Percentiles rank a stretch among this genome's conserved stretches.
phyloP scores from a whole-genome alignment of 1,140 invertebrate species.

The Polypedilum vanderplanki region DNA sequence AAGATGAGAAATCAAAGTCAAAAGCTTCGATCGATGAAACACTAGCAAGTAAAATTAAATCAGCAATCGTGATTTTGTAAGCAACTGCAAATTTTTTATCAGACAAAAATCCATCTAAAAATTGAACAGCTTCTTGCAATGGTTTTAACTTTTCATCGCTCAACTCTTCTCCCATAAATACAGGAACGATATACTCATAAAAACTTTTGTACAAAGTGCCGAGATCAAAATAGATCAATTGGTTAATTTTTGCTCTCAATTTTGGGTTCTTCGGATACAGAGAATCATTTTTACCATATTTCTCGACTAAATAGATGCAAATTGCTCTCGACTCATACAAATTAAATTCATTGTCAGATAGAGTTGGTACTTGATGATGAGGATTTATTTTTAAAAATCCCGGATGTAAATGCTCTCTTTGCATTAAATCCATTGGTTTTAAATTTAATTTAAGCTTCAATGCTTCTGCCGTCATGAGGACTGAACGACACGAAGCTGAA shows the following conservation, averaged over 20 bases:
- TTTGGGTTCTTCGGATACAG: constrained; percentile 54
- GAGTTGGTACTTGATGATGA: constrained; percentile 59
- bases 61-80: constrained; percentile 51
- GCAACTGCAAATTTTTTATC: constrained; percentile 45
- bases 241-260: constrained; percentile 49
- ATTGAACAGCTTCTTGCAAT: not conserved
- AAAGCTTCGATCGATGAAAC: constrained; percentile 32
- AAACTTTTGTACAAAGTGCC: constrained; percentile 45
- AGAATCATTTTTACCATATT: constrained; percentile 51
- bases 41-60: constrained; percentile 45
- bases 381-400: constrained; percentile 72
- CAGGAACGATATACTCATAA: not conserved
- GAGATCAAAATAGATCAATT: constrained; percentile 54
- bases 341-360: constrained; percentile 57
- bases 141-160: not conserved
- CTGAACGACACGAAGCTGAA: constrained; percentile 52
- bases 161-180: not conserved
- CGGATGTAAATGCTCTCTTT: constrained; percentile 60
- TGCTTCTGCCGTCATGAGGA: constrained; percentile 54
- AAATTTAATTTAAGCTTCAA: constrained; percentile 59
- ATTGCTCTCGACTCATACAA: constrained; percentile 57
- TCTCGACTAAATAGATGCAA: constrained; percentile 49
- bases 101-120: constrained; percentile 46
- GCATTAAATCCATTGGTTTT: constrained; percentile 53
- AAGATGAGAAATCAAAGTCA: constrained; percentile 8